phyloP scores from a whole-genome alignment of 2,113 vertebrate species.

The Vulpes ferrilata region DNA sequence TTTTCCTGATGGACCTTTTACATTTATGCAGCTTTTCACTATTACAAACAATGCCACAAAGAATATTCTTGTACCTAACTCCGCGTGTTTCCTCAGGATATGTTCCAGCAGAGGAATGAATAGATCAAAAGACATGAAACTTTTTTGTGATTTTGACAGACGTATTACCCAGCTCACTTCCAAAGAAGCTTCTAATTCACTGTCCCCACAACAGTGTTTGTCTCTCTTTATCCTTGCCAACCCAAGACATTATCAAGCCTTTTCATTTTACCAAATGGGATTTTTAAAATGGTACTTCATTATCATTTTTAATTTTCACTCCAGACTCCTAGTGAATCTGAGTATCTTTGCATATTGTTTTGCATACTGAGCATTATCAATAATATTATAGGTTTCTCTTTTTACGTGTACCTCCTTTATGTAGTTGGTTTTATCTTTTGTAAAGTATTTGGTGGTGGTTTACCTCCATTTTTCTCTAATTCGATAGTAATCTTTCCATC shows the following conservation, averaged over 20 bases:
- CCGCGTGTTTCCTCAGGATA: background rate
- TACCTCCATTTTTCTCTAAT: background rate
- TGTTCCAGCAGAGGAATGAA: background rate
- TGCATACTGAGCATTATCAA: background rate
- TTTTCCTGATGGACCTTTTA: background rate
- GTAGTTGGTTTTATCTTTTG: background rate
- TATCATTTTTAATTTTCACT: conserved; percentile 41
- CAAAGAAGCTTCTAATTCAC: background rate
- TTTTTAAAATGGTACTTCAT: background rate
- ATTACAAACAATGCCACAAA: background rate
- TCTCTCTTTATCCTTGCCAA: background rate
- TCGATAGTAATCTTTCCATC: background rate
- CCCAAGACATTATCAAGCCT: background rate
- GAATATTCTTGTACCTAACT: background rate
- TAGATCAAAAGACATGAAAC: background rate
- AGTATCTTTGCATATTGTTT: background rate
- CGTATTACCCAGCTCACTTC: background rate
- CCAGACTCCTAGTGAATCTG: background rate
- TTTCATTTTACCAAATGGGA: background rate
- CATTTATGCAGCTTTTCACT: background rate
- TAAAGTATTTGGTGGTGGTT: background rate
- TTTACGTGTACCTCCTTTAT: background rate
- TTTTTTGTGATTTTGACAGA: background rate
- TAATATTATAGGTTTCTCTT: background rate
- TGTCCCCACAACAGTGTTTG: background rate